Percentiles rank a stretch among this genome's conserved stretches.
Evolutionary conservation across 1,140 invertebrate species (phyloP).

Genomic region (Aradophagus sp.): DNA sequence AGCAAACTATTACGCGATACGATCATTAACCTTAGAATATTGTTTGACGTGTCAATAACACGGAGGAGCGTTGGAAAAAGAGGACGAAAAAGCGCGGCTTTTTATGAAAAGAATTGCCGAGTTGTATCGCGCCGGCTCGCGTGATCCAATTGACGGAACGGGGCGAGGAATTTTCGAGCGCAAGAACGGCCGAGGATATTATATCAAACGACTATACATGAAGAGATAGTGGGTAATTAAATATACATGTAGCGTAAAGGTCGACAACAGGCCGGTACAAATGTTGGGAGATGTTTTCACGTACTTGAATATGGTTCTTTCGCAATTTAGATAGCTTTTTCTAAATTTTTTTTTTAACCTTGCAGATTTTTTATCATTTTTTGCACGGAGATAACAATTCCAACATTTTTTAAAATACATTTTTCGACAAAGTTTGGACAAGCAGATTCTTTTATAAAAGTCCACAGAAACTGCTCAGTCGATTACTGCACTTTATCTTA

Average conservation of each 20-base stretch:
- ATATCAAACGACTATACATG: conserved; percentile 44
- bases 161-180: conserved; percentile 22
- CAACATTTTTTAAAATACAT: too few relatives aligned
- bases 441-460: too few relatives aligned
- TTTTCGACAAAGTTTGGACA: too few relatives aligned
- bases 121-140: conserved; percentile 10
- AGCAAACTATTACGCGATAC: conserved; percentile 7
- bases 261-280: conserved; percentile 46
- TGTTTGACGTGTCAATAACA: conserved; percentile 33
- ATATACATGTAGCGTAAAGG: conserved; percentile 43
- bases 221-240: conserved; percentile 42
- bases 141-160: conserved; percentile 26
- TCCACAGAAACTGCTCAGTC: too few relatives aligned
- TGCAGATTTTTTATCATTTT: too few relatives aligned
- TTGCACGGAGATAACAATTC: too few relatives aligned
- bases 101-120: not conserved
- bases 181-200: conserved; percentile 23
- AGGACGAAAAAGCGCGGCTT: not conserved
- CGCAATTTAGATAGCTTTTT: too few relatives aligned
- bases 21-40: conserved; percentile 23
- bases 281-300: conserved; percentile 47
- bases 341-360: too few relatives aligned
- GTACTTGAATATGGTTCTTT: conserved; percentile 13
- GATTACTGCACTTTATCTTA: too few relatives aligned
- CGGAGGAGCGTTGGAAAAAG: not conserved